These are phyloP conservation scores for Ceyx melanurus DNA, from an alignment of 2,113 vertebrate genomes.

Conservation along the genomic window DNA sequence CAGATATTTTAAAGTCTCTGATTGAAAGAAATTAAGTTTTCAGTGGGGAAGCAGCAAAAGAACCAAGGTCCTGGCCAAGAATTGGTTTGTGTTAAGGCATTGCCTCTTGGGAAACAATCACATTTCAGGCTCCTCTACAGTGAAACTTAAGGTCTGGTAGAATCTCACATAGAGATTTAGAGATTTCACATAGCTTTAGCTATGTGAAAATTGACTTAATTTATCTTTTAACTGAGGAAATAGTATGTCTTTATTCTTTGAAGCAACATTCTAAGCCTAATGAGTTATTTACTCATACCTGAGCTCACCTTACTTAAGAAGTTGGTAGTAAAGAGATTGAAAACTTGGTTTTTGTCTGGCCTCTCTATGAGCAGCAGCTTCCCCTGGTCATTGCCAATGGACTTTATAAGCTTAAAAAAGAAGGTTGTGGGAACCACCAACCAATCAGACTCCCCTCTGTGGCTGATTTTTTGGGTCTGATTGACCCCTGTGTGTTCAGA, in stretches of 20 bases:
- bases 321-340: not conserved
- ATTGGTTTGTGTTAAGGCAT: not conserved
- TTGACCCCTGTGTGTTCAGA: not conserved
- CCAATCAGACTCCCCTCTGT: not conserved
- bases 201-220: not conserved
- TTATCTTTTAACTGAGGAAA: not conserved
- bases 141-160: not conserved
- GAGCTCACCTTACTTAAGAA: not conserved
- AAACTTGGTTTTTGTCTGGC: not conserved
- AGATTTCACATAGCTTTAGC: no score
- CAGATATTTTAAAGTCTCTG: not conserved
- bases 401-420: not conserved
- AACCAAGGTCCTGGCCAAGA: not conserved
- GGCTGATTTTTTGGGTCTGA: not conserved
- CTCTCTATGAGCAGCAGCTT: not conserved
- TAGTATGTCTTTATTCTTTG: not conserved
- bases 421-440: not conserved
- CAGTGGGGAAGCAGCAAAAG: not conserved
- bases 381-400: not conserved
- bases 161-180: not conserved
- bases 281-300: not conserved
- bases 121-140: not conserved
- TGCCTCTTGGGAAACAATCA: not conserved
- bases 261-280: not conserved
- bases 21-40: not conserved